Percentiles rank a stretch among this genome's conserved stretches.
Conservation (phyloP, 2,113 vertebrate species). For the Geococcyx californianus region DNA sequence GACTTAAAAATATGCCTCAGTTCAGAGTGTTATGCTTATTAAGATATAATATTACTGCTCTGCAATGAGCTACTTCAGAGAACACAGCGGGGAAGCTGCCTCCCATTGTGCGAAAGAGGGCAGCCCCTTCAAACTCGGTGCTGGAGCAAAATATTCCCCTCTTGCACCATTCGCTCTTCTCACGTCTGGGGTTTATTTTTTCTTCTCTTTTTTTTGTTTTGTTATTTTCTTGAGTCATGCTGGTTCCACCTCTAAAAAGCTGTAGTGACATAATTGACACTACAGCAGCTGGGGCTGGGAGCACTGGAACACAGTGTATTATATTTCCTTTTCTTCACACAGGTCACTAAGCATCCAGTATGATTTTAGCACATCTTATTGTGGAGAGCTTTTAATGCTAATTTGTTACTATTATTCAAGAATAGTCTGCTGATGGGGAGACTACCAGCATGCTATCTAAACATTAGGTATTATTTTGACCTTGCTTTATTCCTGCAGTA, state of each 20-base stretch:
- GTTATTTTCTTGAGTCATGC: not conserved
- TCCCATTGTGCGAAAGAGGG: not conserved
- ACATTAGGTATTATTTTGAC: slow-evolving; percentile 4
- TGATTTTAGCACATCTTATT: not conserved
- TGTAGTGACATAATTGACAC: not conserved
- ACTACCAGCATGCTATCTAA: not conserved
- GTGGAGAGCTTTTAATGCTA: not conserved
- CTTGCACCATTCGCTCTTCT: not conserved
- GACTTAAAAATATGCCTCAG: slow-evolving; percentile 69
- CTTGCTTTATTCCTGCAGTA: slow-evolving; percentile 23
- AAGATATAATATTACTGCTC: slow-evolving; percentile 70
- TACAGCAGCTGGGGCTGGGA: not conserved
- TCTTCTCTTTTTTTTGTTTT: not conserved
- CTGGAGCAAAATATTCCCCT: not conserved
- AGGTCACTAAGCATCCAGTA: not conserved
- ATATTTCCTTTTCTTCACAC: not conserved
- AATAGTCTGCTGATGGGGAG: not conserved
- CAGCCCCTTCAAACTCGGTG: not conserved
- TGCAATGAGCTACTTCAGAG: slow-evolving; percentile 33
- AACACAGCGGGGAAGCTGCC: not conserved
- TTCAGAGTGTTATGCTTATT: slow-evolving; percentile 63
- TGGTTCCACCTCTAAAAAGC: not conserved
- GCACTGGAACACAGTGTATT: not conserved
- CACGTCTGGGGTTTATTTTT: not conserved
- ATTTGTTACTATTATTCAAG: slow-evolving; percentile 33